Evolutionary conservation across 2,797 vertebrate genomes (phyloP).

Genomic region (Danionella dracula): DNA sequence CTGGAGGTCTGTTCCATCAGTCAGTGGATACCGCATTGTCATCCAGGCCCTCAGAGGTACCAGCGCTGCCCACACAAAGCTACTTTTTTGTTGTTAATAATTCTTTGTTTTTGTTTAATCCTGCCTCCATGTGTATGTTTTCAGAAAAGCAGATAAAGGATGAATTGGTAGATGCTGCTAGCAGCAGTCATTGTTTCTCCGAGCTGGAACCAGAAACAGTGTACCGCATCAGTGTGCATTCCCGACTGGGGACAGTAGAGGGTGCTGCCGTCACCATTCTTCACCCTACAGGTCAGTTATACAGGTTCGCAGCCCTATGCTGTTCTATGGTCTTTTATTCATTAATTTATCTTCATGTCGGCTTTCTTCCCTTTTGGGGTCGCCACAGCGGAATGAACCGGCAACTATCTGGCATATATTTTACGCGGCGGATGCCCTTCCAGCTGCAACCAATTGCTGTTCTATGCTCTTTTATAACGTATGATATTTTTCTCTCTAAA

Average conservation of each 20-base stretch:
- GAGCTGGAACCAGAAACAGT: constrained; percentile 65
- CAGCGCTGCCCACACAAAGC: neutral
- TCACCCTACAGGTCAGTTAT: constrained; percentile 69
- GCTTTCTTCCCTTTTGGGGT: too few relatives aligned
- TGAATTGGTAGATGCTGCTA: constrained; percentile 54
- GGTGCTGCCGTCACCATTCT: constrained; percentile 74
- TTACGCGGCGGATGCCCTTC: too few relatives aligned
- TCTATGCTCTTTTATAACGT: neutral
- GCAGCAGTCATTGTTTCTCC: constrained; percentile 71
- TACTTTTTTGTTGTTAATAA: neutral
- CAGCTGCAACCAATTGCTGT: too few relatives aligned
- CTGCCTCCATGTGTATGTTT: constrained; percentile 10
- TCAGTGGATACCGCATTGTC: constrained; percentile 66
- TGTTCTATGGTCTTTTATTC: too few relatives aligned
- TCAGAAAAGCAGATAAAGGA: constrained; percentile 65
- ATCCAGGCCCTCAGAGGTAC: constrained; percentile 72
- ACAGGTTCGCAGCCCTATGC: neutral
- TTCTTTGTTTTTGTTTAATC: neutral
- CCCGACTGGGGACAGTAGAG: constrained; percentile 64
- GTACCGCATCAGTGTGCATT: constrained; percentile 72
- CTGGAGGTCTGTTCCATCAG: constrained; percentile 66
- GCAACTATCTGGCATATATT: too few relatives aligned
- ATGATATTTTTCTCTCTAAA: constrained; percentile 8
- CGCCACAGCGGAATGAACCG: too few relatives aligned
- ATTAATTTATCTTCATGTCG: too few relatives aligned